Percentiles rank a stretch among this genome's conserved stretches.
Evolutionary conservation across 2,113 vertebrate genomes (phyloP).

Genomic region (Hydropotes inermis): DNA sequence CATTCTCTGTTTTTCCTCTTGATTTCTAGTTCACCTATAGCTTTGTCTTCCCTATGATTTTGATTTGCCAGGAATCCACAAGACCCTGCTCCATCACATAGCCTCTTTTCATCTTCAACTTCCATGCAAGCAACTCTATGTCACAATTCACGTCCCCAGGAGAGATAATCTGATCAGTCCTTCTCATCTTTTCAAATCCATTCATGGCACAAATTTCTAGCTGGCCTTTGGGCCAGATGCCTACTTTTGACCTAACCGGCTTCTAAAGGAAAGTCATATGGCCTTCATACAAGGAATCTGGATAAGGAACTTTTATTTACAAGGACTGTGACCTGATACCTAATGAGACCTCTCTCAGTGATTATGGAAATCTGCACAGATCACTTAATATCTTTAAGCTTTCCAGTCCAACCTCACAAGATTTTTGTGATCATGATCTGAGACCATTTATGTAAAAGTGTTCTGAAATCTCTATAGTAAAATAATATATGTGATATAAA

Average conservation of each 20-base stretch:
- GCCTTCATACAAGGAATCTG: background rate
- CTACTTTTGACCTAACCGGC: background rate
- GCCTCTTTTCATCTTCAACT: background rate
- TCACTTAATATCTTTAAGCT: background rate
- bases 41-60: background rate
- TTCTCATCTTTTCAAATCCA: background rate
- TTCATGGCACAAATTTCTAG: background rate
- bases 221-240: background rate
- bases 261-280: background rate
- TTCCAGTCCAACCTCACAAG: background rate
- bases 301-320: background rate
- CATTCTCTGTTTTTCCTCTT: background rate
- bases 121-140: background rate
- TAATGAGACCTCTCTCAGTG: background rate
- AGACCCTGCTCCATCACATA: background rate
- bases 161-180: fast-evolving
- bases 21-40: background rate
- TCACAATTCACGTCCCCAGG: background rate
- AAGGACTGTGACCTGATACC: too few species aligned
- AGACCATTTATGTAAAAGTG: background rate
- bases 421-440: background rate
- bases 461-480: background rate
- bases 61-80: background rate
- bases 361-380: background rate
- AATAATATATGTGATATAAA: background rate